phyloP scores from a whole-genome alignment of 2,797 vertebrate species.

The Dryobates pubescens region DNA sequence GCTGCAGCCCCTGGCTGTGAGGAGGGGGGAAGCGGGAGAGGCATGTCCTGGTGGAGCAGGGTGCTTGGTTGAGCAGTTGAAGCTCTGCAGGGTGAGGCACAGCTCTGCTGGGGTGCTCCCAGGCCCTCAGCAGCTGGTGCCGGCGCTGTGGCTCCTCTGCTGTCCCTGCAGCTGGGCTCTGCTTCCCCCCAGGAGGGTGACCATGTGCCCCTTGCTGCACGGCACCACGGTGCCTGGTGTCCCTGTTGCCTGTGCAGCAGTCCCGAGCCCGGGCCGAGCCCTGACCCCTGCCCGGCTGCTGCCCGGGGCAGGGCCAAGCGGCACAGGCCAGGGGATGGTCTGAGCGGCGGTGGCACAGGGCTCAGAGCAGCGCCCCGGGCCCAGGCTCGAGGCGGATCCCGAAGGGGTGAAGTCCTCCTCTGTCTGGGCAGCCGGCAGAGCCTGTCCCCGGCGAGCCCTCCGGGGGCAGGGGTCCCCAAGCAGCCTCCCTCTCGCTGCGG shows the following conservation, averaged over 20 bases:
- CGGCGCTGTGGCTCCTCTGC: neutral
- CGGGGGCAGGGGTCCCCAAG: neutral
- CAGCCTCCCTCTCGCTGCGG: slow-evolving; percentile 67
- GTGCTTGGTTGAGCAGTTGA: neutral
- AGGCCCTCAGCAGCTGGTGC: neutral
- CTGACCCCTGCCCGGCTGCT: accelerated
- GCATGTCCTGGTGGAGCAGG: accelerated
- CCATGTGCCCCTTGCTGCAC: accelerated
- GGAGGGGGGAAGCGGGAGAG: neutral
- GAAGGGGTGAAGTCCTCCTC: neutral
- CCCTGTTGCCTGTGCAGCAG: neutral
- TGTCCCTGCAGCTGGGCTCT: neutral
- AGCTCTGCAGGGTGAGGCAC: neutral
- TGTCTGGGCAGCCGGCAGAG: neutral
- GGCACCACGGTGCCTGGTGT: neutral
- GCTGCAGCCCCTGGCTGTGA: neutral
- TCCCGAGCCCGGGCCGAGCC: neutral
- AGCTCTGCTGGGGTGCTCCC: neutral
- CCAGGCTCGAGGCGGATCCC: neutral
- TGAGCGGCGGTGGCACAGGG: neutral
- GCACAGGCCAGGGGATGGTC: neutral
- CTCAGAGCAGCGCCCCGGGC: neutral
- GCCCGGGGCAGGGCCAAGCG: neutral
- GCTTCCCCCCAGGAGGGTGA: too few species aligned
- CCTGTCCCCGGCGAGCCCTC: neutral